Evolutionary conservation across 2,797 vertebrate genomes (phyloP), one percentile per base, ranked within the genome.

Genomic region (Darevskia mixta): DNA sequence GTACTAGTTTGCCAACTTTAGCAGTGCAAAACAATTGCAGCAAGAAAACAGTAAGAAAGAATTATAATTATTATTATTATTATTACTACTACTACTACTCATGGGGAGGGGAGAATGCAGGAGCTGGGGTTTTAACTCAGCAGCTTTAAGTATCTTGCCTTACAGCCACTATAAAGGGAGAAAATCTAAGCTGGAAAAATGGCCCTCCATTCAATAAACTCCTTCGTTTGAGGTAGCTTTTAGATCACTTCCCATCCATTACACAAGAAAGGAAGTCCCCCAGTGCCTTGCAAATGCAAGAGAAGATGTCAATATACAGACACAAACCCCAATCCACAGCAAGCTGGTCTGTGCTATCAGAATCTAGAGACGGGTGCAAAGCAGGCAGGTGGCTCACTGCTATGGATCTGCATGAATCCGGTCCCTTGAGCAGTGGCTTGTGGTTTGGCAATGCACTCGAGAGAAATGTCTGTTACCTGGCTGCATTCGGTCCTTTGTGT

Each of bases 401-500:
- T 0, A 2, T 13, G 1, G 29, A 25, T 1, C 27, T 27, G 55
- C 35, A 17, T 13, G 1, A 0, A 17, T 13, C 7, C 1, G 6
- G 9, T 0, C 1, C 29, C 32, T 23, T 29, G 3, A 5, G 45
- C 25, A 11, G 8, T 0, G 4, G 32, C 9, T 8, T 61, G 82
- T 8, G 5, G 17, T 20, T 6, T 5, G 23, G 23, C 15, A 35
- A 29, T 2, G 23, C 18, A 2, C 72, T 3, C 1, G 2, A 5
- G 10, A n/a, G 3, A 3, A 8, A n/a, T 61, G 2, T 0, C 41
- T 45, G 77, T 69, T 94, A 99, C 98, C 98, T 91, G 97, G 97
- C 94, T 98, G 98, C 97, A 98, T 98, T 64, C 98, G 98, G 8
- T 99, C 98, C 92, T 98, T 99, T 1, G 98, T 98, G 95, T 98